Percentiles rank a stretch among this genome's conserved stretches.
Evolutionary conservation across 1,140 invertebrate species (phyloP).

Genomic region (Lepidurus apus): DNA sequence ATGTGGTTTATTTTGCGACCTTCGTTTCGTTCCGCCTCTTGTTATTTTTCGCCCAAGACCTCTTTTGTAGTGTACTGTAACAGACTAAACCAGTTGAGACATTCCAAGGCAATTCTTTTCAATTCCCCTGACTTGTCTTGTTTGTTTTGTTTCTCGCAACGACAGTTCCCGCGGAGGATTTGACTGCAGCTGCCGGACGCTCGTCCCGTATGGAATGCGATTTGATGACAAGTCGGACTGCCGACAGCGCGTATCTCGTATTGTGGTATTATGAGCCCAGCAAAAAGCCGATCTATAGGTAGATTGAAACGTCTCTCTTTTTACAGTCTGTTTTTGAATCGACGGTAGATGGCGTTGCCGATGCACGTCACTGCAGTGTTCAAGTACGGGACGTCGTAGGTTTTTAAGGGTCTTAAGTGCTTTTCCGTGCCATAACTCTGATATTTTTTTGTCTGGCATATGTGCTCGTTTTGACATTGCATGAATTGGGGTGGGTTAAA

Average conservation of each 20-base stretch:
- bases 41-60: neutral
- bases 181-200: conserved; percentile 71
- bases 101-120: neutral
- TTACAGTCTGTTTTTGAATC: neutral
- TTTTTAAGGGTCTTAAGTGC: neutral
- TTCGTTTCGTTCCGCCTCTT: neutral
- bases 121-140: conserved; percentile 12
- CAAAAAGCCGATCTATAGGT: conserved; percentile 83
- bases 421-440: neutral
- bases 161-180: conserved; percentile 61
- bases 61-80: neutral
- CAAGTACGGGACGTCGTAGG: too few relatives aligned
- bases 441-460: neutral
- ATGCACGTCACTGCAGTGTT: too few relatives aligned
- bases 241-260: conserved; percentile 82
- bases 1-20: neutral
- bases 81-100: neutral
- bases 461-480: neutral
- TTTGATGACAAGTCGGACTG: conserved; percentile 62
- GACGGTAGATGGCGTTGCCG: neutral
- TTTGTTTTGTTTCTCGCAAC: conserved; percentile 43
- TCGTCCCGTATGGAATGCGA: conserved; percentile 74
- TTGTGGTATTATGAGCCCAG: conserved; percentile 79
- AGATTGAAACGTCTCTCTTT: conserved; percentile 27
- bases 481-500: too few relatives aligned